Percentiles rank a stretch among this genome's conserved stretches.
phyloP scores from a whole-genome alignment of 1,140 invertebrate species.

The Apolygus lucorum region DNA sequence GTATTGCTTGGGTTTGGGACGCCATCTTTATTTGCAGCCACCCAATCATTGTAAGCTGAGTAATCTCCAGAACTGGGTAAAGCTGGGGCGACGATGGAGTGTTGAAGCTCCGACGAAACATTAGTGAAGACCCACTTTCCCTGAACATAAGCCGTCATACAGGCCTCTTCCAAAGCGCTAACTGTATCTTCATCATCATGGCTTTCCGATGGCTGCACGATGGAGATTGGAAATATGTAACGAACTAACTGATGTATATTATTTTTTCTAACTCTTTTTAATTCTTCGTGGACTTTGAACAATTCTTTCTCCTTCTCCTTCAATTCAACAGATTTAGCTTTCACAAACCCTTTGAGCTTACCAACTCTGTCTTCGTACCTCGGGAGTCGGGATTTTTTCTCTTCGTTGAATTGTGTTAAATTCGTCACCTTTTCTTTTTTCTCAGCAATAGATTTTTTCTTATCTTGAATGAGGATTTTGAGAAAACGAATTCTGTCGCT shows the following conservation, averaged over 20 bases:
- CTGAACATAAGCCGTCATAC: constrained; percentile 59
- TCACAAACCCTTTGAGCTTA: constrained; percentile 49
- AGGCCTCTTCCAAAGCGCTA: constrained; percentile 64
- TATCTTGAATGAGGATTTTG: constrained; percentile 52
- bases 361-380: constrained; percentile 54
- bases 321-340: constrained; percentile 45
- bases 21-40: constrained; percentile 55
- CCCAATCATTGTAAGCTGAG: constrained; percentile 62
- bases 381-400: constrained; percentile 49
- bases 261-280: constrained; percentile 52
- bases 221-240: constrained; percentile 66
- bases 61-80: constrained; percentile 70
- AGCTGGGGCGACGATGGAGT: constrained; percentile 63
- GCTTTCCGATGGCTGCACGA: constrained; percentile 47
- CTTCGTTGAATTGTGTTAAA: constrained; percentile 45
- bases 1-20: constrained; percentile 46
- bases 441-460: constrained; percentile 47
- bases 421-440: constrained; percentile 42
- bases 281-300: constrained; percentile 45
- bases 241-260: constrained; percentile 58
- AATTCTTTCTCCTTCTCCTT: constrained; percentile 42
- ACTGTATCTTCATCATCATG: constrained; percentile 48
- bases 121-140: constrained; percentile 64
- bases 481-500: constrained; percentile 54
- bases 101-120: constrained; percentile 54